Percentiles rank a stretch among this genome's conserved stretches.
These are phyloP conservation scores for Drosophila nebulosa DNA, from an alignment of 1,140 invertebrate species.

Conservation along the genomic window DNA sequence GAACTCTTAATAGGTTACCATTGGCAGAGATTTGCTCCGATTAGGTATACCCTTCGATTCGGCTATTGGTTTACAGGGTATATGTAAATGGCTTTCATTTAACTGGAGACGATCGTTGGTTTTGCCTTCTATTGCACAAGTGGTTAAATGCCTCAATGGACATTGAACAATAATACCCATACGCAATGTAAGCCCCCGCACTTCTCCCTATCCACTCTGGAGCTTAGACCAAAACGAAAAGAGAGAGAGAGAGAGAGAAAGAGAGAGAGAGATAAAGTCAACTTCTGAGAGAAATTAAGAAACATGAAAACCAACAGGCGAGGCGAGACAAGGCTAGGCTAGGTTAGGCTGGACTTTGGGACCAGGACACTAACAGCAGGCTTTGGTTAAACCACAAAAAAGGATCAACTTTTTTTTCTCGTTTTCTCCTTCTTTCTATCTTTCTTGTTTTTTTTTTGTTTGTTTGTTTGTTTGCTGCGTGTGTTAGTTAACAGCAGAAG, in stretches of 20 bases:
- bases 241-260: neutral
- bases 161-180: constrained; percentile 49
- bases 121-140: constrained; percentile 27
- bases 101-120: constrained; percentile 40
- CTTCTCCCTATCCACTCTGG: neutral
- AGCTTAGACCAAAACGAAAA: neutral
- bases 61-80: neutral
- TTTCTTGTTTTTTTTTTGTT: neutral
- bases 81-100: constrained; percentile 19
- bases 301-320: neutral
- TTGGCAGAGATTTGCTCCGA: neutral
- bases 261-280: neutral
- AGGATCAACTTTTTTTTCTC: constrained; percentile 36
- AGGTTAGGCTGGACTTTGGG: neutral
- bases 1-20: too few relatives aligned
- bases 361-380: constrained; percentile 8
- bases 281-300: constrained; percentile 8
- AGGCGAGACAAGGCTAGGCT: too few relatives aligned
- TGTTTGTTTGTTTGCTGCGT: constrained; percentile 7
- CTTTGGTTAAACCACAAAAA: constrained; percentile 47
- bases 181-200: constrained; percentile 17
- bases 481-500: constrained; percentile 56
- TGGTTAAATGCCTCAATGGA: constrained; percentile 52
- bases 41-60: neutral
- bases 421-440: too few relatives aligned